Evolutionary conservation across 2,797 vertebrate genomes (phyloP).

Genomic region (Acanthiza pusilla): DNA sequence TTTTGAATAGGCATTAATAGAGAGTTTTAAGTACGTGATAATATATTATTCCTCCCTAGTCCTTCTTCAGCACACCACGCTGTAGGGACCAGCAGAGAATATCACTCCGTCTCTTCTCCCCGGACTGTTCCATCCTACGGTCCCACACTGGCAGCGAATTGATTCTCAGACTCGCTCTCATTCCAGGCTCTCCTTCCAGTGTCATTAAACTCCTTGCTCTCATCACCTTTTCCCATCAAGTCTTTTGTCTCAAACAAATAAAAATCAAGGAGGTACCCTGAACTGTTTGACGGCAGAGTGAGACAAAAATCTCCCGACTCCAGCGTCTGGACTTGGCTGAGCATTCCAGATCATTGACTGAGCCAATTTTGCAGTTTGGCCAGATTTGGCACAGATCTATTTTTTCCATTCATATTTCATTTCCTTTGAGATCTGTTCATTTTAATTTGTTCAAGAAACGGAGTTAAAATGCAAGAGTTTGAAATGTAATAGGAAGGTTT

Average conservation of each 20-base stretch:
- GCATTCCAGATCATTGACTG: not conserved
- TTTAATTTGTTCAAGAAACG: conserved; percentile 28
- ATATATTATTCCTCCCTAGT: not conserved
- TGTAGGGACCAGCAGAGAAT: not conserved
- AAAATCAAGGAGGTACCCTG: not conserved
- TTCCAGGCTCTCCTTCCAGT: not conserved
- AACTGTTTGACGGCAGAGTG: not conserved
- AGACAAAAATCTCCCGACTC: not conserved
- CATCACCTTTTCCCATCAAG: not conserved
- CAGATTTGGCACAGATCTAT: conserved; percentile 45
- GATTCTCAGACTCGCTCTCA: not conserved
- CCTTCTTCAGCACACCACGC: not conserved
- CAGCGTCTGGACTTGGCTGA: not conserved
- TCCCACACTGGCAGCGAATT: not conserved
- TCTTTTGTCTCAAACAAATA: not conserved
- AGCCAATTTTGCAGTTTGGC: not conserved
- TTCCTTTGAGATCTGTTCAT: conserved; percentile 36
- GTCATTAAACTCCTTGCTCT: not conserved
- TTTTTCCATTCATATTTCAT: conserved; percentile 68
- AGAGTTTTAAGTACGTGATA: not conserved
- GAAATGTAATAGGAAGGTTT: not conserved
- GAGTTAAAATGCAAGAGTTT: not conserved
- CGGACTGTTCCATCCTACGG: not conserved
- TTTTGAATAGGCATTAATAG: not conserved
- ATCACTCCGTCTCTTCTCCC: not conserved